Base-by-base conservation (phyloP, 64 coral and sea anemone species). In the Montipora efflorescens region DNA sequence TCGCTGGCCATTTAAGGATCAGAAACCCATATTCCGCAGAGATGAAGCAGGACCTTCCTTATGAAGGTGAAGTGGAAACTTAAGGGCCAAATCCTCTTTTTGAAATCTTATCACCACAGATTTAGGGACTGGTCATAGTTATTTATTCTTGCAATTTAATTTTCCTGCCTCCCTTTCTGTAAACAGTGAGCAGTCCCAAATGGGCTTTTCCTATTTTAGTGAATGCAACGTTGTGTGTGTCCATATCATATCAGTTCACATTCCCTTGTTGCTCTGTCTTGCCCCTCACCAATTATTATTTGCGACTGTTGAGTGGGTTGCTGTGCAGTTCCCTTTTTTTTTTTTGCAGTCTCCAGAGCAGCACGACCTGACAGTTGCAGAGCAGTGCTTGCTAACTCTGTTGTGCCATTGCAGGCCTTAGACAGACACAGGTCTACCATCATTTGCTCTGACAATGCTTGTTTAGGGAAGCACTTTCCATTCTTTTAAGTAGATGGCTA, bases 181-280 rank as follows among this genome's bases (percentile, higher is more conserved):
- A 68, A 68, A 68, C 20, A 68, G 66, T 68, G 66, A 68, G 14
- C 66, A 68, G 14, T 68, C 18, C 66, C 66, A 16, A 3, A 68
- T 68, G 14, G 13, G 13, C n/a, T n/a, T n/a, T n/a, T n/a, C n/a
- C 19, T 20, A 22, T 72, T 72, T 72, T 23, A 72, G 69, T 72
- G 69, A 72, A 4, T 23, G 69, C 69, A 72, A 72, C 69, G 23
- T 20, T 20, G 18, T 72, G 2, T 5, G 69, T 10, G 73, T 75
- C 46, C 22, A 36, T n/a, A 67, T 74, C 88, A 90, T 79, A 76
- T 66, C 1, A 91, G 70, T 79, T 91, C 66, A n/a, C 78, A 91
- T 21, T 91, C 90, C 9, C 79, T 25, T 21, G 78, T 91, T 16
- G 78, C 79, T 82, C 90, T 91, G 28, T 77, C 90, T 91, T 91